These are phyloP conservation scores for Cheilosia variabilis DNA, from an alignment of 2,888 invertebrate genomes.

Conservation along the genomic window DNA sequence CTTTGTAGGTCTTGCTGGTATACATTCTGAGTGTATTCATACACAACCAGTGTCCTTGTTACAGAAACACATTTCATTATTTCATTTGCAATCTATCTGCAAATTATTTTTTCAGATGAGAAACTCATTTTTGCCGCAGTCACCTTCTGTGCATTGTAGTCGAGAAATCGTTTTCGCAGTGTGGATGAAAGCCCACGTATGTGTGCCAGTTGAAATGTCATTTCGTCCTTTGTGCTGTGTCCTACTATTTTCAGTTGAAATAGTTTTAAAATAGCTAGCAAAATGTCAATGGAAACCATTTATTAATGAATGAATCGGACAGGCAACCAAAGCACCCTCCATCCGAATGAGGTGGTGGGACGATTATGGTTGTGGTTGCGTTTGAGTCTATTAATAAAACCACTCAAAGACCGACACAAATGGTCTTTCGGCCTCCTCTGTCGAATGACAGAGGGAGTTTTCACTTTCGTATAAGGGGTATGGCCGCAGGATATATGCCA, in stretches of 20 bases:
- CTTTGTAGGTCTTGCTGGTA: too few relatives aligned
- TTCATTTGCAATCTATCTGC: conserved; percentile 12
- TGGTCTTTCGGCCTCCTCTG: background rate
- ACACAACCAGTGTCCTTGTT: conserved; percentile 13
- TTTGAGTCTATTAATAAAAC: conserved; percentile 41
- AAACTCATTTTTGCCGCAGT: conserved; percentile 16
- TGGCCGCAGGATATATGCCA: background rate
- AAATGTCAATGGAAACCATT: conserved; percentile 10
- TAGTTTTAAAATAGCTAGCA: conserved; percentile 38
- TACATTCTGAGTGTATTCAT: too few relatives aligned
- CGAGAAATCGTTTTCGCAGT: background rate
- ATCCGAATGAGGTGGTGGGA: background rate
- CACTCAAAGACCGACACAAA: background rate
- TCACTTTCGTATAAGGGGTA: conserved; percentile 19
- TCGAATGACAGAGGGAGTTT: conserved; percentile 26
- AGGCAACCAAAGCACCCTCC: background rate
- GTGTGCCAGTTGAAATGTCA: conserved; percentile 34
- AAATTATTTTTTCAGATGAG: conserved; percentile 5
- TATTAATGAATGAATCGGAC: conserved; percentile 21
- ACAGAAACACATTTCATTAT: conserved; percentile 9
- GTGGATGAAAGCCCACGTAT: background rate
- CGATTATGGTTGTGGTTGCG: conserved; percentile 19
- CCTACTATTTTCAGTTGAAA: conserved; percentile 3
- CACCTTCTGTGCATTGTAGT: background rate
- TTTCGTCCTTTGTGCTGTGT: conserved; percentile 5